Percentiles rank a stretch among this genome's conserved stretches.
These are phyloP conservation scores for Poecilus cupreus DNA, from an alignment of 2,888 invertebrate genomes.

Conservation along the genomic window DNA sequence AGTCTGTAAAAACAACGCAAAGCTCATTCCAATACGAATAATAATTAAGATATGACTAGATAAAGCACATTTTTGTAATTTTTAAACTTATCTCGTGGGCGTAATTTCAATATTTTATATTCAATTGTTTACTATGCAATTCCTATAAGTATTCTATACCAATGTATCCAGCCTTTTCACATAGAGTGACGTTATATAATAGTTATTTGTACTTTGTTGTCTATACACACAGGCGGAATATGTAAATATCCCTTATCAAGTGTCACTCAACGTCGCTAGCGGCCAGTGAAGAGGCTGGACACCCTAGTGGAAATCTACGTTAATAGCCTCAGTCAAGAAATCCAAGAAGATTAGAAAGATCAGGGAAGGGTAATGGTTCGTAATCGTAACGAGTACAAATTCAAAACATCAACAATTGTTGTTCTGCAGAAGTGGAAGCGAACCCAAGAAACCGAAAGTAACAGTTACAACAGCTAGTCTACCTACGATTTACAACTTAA, in stretches of 20 bases:
- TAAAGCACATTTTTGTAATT: conserved; percentile 64
- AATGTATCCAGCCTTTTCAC: conserved; percentile 35
- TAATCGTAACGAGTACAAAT: conserved; percentile 29
- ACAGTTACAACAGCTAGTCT: conserved; percentile 30
- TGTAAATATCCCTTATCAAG: conserved; percentile 20
- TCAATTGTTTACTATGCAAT: conserved; percentile 53
- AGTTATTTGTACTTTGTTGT: conserved; percentile 45
- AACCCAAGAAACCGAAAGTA: conserved; percentile 35
- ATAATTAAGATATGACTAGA: conserved; percentile 63
- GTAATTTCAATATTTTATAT: conserved; percentile 53
- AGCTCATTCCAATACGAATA: conserved; percentile 57
- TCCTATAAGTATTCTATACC: conserved; percentile 45
- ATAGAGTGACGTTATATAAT: neutral
- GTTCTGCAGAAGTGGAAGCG: conserved; percentile 52
- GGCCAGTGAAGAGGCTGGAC: conserved; percentile 27
- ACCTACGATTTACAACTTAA: neutral
- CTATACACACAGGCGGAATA: conserved; percentile 5
- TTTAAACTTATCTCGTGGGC: conserved; percentile 56
- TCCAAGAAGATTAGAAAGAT: conserved; percentile 50
- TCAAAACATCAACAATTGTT: conserved; percentile 51
- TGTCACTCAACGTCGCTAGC: neutral
- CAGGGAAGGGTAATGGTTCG: conserved; percentile 43
- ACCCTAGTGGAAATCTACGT: conserved; percentile 49
- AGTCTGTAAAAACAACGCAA: conserved; percentile 57
- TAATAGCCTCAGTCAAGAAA: conserved; percentile 55